phyloP scores from a whole-genome alignment of 2,888 invertebrate species.

The Lasioglossum figueresi region DNA sequence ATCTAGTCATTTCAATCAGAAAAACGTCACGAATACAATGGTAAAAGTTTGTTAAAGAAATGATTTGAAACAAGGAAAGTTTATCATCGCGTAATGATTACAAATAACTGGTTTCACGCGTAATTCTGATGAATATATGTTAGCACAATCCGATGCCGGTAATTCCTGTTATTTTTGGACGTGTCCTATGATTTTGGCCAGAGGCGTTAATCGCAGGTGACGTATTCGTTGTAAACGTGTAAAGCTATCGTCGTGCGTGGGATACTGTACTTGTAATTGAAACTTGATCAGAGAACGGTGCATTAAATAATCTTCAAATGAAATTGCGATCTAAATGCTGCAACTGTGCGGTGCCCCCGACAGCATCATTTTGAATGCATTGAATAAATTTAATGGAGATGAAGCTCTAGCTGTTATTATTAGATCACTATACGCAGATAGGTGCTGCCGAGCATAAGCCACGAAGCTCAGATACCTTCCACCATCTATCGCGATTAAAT shows the following conservation, averaged over 20 bases:
- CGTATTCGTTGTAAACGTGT: neutral
- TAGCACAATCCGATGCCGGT: neutral
- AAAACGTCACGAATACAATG: no score
- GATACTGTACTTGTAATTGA: neutral
- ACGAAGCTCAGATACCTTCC: neutral
- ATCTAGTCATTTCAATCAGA: neutral
- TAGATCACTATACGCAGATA: conserved; percentile 13
- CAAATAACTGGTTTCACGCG: neutral
- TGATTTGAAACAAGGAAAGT: neutral
- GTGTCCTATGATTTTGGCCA: neutral
- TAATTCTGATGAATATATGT: neutral
- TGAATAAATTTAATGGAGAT: conserved; percentile 5
- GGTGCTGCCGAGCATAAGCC: neutral
- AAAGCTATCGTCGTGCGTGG: neutral
- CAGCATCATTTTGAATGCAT: neutral
- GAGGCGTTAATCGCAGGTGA: neutral
- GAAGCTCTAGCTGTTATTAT: conserved; percentile 6
- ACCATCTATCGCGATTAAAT: neutral
- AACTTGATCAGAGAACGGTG: neutral
- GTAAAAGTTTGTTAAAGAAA: no score
- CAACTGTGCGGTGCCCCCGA: neutral
- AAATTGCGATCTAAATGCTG: conserved; percentile 23
- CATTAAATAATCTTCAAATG: conserved; percentile 19
- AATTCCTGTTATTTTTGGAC: neutral
- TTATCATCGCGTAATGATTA: neutral